Base-by-base conservation (phyloP, 2,797 vertebrate species). In the Naso thynnoides region DNA sequence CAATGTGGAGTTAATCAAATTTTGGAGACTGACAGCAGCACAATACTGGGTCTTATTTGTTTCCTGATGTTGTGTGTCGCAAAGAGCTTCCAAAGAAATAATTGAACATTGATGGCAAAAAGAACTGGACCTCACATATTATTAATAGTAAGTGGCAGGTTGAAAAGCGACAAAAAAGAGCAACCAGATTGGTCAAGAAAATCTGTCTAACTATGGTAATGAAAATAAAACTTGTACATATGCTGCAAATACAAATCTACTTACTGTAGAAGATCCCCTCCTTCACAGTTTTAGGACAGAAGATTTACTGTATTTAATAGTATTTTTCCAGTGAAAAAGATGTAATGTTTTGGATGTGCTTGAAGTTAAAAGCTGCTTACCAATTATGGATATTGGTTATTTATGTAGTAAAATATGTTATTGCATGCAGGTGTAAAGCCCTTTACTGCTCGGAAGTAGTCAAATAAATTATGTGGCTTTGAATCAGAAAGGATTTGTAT, bases 161-260 rank as follows among this genome's bases (percentile, higher is more conserved):
- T 18, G 21, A 36, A 23, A 27, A 58, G 1, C 24, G 18, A 48
- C 7, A 19, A 13, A 29, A 19, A 44, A 10, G 2, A 18, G 24
- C 0, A 3, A 6, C 33, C 21, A 18, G 14, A 31, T 11, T 4
- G 19, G 33, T 55, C n/a, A 26, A 18, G 16, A 15, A 47, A 21
- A 54, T 61, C 29, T 5, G 0, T 14, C 50, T 64, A 64, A n/a
- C 29, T 29, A 5, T 31, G 52, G 57, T 67, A 67, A 54, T 47
- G 16, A 21, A 68, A 31, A n/a, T n/a, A 8, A 5, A 29, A 4
- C n/a, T 18, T 18, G 8, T 36, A n/a, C 13, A 8, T 57, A 13
- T 6, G 15, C 19, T 39, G 18, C 10, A 24, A 19, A 24, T 38
- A 52, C 23, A 49, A 27, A 29, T 55, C 4, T 4, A 14, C 9